Evolutionary conservation across 2,888 invertebrate species (phyloP).

Genomic region (Apamea sordens): DNA sequence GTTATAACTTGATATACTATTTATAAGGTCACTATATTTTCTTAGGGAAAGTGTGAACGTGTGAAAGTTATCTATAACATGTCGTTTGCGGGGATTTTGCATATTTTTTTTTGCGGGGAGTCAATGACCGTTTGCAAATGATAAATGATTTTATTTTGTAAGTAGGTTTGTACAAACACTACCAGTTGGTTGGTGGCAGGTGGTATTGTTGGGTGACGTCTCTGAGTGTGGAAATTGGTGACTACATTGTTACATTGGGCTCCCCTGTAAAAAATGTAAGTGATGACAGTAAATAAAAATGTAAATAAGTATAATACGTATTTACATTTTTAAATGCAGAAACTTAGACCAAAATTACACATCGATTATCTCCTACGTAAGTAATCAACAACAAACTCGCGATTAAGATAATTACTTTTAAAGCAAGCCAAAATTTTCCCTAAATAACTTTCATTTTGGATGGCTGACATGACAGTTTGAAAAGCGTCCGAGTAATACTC

Average conservation of each 20-base stretch:
- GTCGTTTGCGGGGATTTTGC: not conserved
- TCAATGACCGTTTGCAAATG: too few species aligned
- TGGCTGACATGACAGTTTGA: slow-evolving; percentile 61
- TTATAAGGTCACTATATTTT: slow-evolving; percentile 5
- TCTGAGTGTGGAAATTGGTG: not conserved
- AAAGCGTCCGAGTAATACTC: slow-evolving; percentile 55
- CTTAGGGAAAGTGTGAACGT: not conserved
- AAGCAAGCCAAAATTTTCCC: slow-evolving; percentile 38
- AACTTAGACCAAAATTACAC: not conserved
- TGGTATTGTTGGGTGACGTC: not conserved
- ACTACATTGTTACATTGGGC: not conserved
- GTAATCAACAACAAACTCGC: slow-evolving; percentile 1
- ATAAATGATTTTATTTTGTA: too few species aligned
- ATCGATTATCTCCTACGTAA: not conserved
- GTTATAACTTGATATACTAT: slow-evolving; percentile 2
- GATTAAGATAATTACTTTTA: slow-evolving; percentile 46
- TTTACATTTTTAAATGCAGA: not conserved
- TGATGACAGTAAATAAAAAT: not conserved
- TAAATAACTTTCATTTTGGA: slow-evolving; percentile 48
- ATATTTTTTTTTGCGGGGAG: too few species aligned
- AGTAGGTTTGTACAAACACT: too few species aligned
- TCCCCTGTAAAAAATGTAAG: not conserved
- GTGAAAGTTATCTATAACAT: not conserved
- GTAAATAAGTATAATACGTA: too few species aligned
- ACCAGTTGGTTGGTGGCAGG: not conserved